Percentiles rank a stretch among this genome's conserved stretches.
phyloP scores from a whole-genome alignment of 2,888 invertebrate genomes.

The Oscheius sp. region DNA sequence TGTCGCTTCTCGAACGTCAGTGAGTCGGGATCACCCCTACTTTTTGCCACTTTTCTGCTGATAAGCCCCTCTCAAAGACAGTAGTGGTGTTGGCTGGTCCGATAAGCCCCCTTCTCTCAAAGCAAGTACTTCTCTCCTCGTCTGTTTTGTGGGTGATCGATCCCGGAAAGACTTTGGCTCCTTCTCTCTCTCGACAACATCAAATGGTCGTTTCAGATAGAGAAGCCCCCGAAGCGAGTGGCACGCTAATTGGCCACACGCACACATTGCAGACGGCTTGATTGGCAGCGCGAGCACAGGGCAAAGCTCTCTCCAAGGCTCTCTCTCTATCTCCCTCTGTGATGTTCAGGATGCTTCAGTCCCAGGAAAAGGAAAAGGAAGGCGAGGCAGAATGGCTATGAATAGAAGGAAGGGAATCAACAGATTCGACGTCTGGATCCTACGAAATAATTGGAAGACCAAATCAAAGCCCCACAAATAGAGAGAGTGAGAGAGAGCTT shows the following conservation, averaged over 20 bases:
- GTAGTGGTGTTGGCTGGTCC: not conserved
- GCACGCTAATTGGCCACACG: conserved; percentile 17
- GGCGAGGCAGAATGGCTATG: no score
- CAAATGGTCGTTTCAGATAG: conserved; percentile 21
- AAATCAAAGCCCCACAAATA: no score
- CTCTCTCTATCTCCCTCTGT: no score
- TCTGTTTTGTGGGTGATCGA: not conserved
- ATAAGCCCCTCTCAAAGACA: not conserved
- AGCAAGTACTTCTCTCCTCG: no score
- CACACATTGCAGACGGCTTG: conserved; percentile 6
- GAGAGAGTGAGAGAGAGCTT: no score
- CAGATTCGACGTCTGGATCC: no score
- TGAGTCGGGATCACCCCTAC: no score
- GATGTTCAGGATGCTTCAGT: no score
- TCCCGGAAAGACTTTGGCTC: not conserved
- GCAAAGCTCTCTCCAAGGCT: no score
- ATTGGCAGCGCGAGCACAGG: conserved; percentile 5
- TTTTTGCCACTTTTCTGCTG: not conserved
- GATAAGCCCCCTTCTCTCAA: not conserved
- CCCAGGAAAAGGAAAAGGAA: not conserved
- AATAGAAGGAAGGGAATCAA: no score
- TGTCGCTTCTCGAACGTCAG: no score
- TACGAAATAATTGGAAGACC: no score
- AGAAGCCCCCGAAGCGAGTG: conserved; percentile 1
- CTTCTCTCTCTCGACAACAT: conserved; percentile 2